Evolutionary conservation across 53 echinoderm and acorn worm species (phyloP).

Genomic region (Antedon mediterranea): DNA sequence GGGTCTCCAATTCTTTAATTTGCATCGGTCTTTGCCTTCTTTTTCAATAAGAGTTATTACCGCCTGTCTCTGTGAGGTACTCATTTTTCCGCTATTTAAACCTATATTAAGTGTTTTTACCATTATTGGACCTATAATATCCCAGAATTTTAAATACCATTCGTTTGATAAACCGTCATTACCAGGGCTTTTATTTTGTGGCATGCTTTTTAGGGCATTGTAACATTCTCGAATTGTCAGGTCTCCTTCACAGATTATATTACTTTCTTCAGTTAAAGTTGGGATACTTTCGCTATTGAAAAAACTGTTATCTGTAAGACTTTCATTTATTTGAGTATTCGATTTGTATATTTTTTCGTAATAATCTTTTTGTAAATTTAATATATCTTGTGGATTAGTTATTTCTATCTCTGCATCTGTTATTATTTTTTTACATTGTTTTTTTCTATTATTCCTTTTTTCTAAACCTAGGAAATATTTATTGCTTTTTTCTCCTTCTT

Average conservation of each 20-base stretch:
- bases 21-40: too few relatives aligned
- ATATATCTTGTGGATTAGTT: background rate
- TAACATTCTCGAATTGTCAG: background rate
- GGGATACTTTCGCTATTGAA: background rate
- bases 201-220: background rate
- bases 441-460: background rate
- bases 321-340: background rate
- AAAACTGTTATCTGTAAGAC: background rate
- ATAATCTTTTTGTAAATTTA: background rate
- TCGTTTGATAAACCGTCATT: background rate
- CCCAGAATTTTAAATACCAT: background rate
- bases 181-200: background rate
- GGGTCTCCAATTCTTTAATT: too few relatives aligned
- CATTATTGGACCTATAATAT: background rate
- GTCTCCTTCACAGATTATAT: background rate
- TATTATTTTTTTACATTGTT: background rate
- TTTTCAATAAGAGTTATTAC: background rate
- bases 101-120: background rate
- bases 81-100: background rate
- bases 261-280: background rate
- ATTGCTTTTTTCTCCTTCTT: background rate
- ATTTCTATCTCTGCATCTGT: background rate
- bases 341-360: background rate
- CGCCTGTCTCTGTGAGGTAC: background rate
- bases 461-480: background rate